Percentiles rank a stretch among this genome's conserved stretches.
These are phyloP conservation scores for Drosophila lacteicornis DNA, from an alignment of 1,140 invertebrate genomes.

Conservation along the genomic window DNA sequence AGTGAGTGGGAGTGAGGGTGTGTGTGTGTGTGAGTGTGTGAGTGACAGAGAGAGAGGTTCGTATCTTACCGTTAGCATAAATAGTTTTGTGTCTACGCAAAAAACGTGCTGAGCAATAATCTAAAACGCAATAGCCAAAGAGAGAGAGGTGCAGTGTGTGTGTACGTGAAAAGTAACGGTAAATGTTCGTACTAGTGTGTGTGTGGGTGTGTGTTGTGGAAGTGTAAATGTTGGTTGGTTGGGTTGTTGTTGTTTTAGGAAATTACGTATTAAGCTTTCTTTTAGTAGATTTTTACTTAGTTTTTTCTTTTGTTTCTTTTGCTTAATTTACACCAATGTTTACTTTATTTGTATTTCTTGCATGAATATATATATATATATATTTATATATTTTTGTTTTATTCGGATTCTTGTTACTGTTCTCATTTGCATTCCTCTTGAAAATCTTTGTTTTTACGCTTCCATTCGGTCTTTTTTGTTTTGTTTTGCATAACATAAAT, in stretches of 20 bases:
- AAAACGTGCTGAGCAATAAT: constrained; percentile 76
- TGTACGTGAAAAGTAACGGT: constrained; percentile 63
- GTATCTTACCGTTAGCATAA: constrained; percentile 66
- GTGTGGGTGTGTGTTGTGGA: constrained; percentile 8
- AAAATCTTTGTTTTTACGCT: constrained; percentile 10
- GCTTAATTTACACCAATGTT: constrained; percentile 58
- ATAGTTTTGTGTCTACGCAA: constrained; percentile 62
- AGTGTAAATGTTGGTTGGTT: constrained; percentile 20
- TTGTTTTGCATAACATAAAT: constrained; percentile 49
- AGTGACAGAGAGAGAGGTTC: constrained; percentile 13
- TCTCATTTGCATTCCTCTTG: constrained; percentile 16
- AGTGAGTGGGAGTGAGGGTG: constrained; percentile 14
- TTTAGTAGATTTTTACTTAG: constrained; percentile 46
- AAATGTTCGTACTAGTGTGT: constrained; percentile 35
- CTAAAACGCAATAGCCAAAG: constrained; percentile 58
- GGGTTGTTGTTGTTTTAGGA: constrained; percentile 53
- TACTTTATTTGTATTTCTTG: constrained; percentile 55
- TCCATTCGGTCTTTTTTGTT: constrained; percentile 1
- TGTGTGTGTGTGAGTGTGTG: constrained; percentile 2
- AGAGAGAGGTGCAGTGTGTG: constrained; percentile 53
- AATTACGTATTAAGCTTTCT: constrained; percentile 74
- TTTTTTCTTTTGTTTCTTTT: constrained; percentile 21
- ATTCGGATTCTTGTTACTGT: constrained; percentile 23
- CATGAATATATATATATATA: constrained; percentile 45
- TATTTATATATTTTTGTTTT: constrained; percentile 17